Evolutionary conservation across 2,888 invertebrate species (phyloP).

Genomic region (Bellardia pandia): DNA sequence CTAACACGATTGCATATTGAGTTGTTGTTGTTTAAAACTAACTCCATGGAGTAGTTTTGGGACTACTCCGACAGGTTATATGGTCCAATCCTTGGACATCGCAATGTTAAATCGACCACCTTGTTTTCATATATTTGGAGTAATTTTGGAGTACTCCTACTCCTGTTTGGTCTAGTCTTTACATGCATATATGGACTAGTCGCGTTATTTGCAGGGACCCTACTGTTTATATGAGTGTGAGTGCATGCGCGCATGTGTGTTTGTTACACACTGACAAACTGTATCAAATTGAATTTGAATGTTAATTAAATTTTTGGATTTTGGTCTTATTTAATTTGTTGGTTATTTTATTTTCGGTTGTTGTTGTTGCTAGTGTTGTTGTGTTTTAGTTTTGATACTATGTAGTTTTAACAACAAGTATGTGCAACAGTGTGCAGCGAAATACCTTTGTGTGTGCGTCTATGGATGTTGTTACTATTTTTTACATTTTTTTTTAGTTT

Average conservation of each 20-base stretch:
- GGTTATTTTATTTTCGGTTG: constrained; percentile 59
- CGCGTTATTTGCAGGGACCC: no score
- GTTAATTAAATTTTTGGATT: constrained; percentile 73
- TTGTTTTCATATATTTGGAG: no score
- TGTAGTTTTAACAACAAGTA: constrained; percentile 24
- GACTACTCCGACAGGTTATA: no score
- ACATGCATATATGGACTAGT: no score
- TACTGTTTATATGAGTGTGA: not conserved
- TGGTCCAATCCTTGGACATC: no score
- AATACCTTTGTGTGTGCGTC: constrained; percentile 14
- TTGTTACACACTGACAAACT: constrained; percentile 51
- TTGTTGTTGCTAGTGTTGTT: constrained; percentile 21
- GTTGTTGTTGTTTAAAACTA: no score
- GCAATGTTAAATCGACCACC: no score
- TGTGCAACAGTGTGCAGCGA: constrained; percentile 51
- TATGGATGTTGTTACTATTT: not conserved
- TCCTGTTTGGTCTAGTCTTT: no score
- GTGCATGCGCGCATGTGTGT: not conserved
- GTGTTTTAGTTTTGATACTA: not conserved
- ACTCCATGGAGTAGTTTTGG: no score
- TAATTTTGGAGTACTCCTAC: no score
- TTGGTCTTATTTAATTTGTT: constrained; percentile 70
- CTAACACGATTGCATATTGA: no score
- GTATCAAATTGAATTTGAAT: constrained; percentile 71
- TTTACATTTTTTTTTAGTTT: not conserved